Percentiles rank a stretch among this genome's conserved stretches.
Evolutionary conservation across 2,113 vertebrate species (phyloP).

Genomic region (Campylomormyrus numenius): DNA sequence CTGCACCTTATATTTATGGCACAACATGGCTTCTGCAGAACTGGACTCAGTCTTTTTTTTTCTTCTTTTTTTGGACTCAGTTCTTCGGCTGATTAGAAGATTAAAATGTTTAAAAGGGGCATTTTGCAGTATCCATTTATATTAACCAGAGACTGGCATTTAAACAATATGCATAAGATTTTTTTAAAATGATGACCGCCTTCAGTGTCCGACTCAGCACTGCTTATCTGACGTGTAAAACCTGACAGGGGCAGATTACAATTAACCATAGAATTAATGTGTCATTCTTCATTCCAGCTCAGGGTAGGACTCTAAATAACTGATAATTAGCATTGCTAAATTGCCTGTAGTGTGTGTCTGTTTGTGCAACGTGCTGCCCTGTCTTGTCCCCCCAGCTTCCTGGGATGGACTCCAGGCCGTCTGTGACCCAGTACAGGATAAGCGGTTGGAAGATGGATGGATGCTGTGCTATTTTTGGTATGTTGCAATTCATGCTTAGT

Average conservation of each 20-base stretch:
- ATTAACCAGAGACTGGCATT: neutral
- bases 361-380: neutral
- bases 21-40: neutral
- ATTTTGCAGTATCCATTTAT: neutral
- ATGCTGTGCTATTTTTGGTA: neutral
- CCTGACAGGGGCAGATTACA: neutral
- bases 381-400: neutral
- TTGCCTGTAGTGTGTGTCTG: neutral
- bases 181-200: neutral
- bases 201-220: neutral
- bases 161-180: neutral
- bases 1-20: neutral
- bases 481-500: neutral
- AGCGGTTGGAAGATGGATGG: neutral
- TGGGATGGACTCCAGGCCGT: neutral
- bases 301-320: neutral
- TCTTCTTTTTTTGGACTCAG: neutral
- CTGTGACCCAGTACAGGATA: neutral
- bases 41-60: neutral
- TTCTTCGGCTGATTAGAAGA: neutral
- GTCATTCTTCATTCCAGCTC: neutral
- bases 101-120: neutral
- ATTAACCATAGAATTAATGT: neutral
- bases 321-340: neutral
- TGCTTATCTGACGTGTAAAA: neutral